Conservation (phyloP, 1,140 invertebrate species). For the Drosophila murphyi region DNA sequence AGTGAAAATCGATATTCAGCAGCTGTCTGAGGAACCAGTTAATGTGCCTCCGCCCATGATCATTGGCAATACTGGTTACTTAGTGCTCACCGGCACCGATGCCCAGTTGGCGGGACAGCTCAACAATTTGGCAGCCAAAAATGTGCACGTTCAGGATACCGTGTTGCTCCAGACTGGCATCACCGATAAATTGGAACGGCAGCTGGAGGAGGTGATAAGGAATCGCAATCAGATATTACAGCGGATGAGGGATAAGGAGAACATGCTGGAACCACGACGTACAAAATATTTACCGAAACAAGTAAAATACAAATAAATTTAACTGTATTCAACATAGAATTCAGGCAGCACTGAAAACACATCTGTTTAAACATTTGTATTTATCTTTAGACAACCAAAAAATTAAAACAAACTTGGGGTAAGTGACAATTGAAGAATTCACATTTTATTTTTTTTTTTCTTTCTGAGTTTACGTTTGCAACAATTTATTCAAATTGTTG, state of each 20-base stretch:
- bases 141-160: conserved; percentile 13
- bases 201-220: conserved; percentile 22
- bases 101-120: conserved; percentile 36
- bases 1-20: not conserved
- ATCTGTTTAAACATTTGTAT: too few species aligned
- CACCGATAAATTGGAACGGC: conserved; percentile 37
- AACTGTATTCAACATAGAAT: not conserved
- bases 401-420: too few species aligned
- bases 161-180: conserved; percentile 8
- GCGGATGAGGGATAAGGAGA: conserved; percentile 40
- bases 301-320: conserved; percentile 21
- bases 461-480: too few species aligned
- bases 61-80: conserved; percentile 46
- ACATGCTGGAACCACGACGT: conserved; percentile 1
- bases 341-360: not conserved
- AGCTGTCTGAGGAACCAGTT: not conserved
- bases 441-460: too few species aligned
- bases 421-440: too few species aligned
- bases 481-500: not conserved
- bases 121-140: conserved; percentile 7
- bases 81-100: conserved; percentile 48
- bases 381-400: too few species aligned
- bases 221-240: conserved; percentile 35
- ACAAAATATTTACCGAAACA: conserved; percentile 3
- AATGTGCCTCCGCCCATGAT: conserved; percentile 8